Evolutionary conservation across 1,140 invertebrate genomes (phyloP).

Genomic region (Vollenhovia emeryi): DNA sequence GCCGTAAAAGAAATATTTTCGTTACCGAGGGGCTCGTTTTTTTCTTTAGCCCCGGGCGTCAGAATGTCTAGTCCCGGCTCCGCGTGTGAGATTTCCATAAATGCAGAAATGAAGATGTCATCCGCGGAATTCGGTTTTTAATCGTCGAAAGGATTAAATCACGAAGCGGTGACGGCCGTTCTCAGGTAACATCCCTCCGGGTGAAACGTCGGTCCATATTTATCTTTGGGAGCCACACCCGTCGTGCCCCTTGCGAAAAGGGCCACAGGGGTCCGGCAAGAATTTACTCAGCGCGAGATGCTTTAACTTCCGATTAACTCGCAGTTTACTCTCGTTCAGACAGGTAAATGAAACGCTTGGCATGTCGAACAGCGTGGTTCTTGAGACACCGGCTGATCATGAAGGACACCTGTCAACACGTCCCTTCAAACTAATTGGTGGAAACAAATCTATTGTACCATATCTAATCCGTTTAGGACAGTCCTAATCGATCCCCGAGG

Average conservation of each 20-base stretch:
- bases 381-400: neutral
- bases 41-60: no score
- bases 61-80: no score
- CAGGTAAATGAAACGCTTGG: constrained; percentile 72
- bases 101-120: neutral
- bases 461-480: neutral
- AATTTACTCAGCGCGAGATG: constrained; percentile 69
- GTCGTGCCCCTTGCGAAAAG: constrained; percentile 46
- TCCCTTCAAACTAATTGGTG: constrained; percentile 34
- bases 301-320: constrained; percentile 77
- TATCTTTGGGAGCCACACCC: constrained; percentile 29
- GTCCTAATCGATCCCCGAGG: neutral
- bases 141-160: neutral
- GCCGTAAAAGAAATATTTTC: no score
- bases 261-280: constrained; percentile 44
- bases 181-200: constrained; percentile 1
- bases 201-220: constrained; percentile 31
- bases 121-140: neutral
- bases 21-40: no score
- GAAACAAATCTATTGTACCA: constrained; percentile 58
- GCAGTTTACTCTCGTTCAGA: constrained; percentile 59
- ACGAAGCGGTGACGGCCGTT: neutral
- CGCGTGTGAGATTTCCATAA: neutral
- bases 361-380: constrained; percentile 14
- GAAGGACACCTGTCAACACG: constrained; percentile 12